These are phyloP conservation scores for Armadillidium nasatum DNA, from an alignment of 1,140 invertebrate genomes.

Conservation along the genomic window DNA sequence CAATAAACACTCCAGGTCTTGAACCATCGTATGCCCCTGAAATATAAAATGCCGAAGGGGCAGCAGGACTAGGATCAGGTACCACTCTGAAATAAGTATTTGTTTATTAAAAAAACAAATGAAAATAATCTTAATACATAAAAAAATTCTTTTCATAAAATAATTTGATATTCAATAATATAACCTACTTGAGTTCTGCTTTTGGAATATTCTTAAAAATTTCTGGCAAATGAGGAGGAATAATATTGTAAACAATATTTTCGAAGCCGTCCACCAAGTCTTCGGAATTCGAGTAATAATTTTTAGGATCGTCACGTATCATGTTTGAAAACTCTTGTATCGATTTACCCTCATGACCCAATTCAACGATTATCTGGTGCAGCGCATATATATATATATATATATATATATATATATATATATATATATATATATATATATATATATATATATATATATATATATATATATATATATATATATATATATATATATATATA, in stretches of 20 bases:
- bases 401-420: no score
- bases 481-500: no score
- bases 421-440: no score
- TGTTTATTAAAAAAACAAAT: no score
- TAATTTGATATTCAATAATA: no score
- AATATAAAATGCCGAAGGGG: conserved; percentile 39
- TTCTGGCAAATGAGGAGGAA: conserved; percentile 45
- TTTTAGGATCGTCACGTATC: conserved; percentile 35
- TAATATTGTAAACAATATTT: conserved; percentile 47
- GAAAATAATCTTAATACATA: no score
- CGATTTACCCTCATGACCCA: conserved; percentile 7
- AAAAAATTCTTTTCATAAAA: neutral
- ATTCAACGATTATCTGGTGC: neutral
- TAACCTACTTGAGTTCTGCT: conserved; percentile 23
- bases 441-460: no score
- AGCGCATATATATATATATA: no score
- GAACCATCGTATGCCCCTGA: conserved; percentile 40
- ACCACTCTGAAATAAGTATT: no score
- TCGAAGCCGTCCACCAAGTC: conserved; percentile 48
- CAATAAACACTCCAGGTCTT: conserved; percentile 42
- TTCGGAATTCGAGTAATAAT: conserved; percentile 43
- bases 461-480: no score
- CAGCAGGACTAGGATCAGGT: conserved; percentile 25
- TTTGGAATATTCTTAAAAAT: conserved; percentile 43
- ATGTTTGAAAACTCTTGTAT: conserved; percentile 41